Evolutionary conservation across 2,113 vertebrate genomes (phyloP), one percentile per base, ranked within the genome.

Genomic region (Thryonomys swinderianus): DNA sequence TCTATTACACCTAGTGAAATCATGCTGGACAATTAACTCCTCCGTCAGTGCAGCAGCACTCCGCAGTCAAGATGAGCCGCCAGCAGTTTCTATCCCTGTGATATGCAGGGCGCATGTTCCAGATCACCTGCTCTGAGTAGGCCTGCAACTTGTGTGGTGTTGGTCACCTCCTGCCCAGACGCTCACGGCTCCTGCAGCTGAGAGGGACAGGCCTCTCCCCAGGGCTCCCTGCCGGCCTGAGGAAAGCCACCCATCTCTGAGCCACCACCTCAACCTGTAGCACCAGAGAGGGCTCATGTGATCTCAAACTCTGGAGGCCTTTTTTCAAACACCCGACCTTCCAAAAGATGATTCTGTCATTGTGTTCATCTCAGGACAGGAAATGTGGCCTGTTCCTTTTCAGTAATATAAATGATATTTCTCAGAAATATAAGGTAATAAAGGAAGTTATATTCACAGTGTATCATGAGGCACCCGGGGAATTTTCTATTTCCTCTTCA

Each of bases 401-500:
- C 55, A 94, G 1, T 25, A 45, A n/a, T 78, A 62, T 83, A 94
- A 85, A 84, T 80, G 64, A 53, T 45, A 73, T 66, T 82, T 80
- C 89, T 88, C 45, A 69, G 48, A 85, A 80, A 82, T 71, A 76
- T n/a, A 53, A 85, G 95, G 78, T 14, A 92, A 90, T 42, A 96
- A 74, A 95, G 13, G 27, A 62, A 93, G 30, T 45, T 87, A 4
- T 62, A 48, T 37, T 91, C 62, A 45, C 78, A 34, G 34, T 61
- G 57, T 84, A 42, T 55, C 13, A 2, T 64, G 23, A 93, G 40
- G 32, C 85, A 5, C 27, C 55, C 80, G 76, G 85, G 64, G 73
- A 78, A 53, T 74, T 93, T 98, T 92, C 48, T 9, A 42, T 83
- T 62, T 87, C 83, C 89, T 53, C 59, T 91, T 95, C 84, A 85